Evolutionary conservation across 2,113 vertebrate species (phyloP), one percentile per base, ranked within the genome.

Genomic region (Aegithalos caudatus): DNA sequence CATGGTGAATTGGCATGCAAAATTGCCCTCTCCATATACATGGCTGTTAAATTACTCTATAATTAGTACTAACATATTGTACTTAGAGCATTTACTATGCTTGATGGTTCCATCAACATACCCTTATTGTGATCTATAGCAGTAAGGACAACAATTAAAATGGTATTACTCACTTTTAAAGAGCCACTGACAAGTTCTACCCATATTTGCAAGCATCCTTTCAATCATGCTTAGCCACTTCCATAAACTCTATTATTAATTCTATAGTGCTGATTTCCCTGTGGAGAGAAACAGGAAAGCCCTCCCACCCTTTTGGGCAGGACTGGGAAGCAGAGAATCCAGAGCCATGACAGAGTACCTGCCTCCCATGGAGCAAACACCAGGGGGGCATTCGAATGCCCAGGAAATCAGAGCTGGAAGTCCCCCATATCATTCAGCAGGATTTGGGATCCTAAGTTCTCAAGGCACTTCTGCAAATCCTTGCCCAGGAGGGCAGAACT

Each of bases 1-100:
- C 70, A 33, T 14, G 17, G 82, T 67, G 85, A 92, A 92, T 67
- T 93, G 90, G 67, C 95, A 94, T 66, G 60, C 72, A 86, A 92
- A 93, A 91, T 92, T 87, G 76, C 48, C 54, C 81, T 83, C 85
- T 86, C 60, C 48, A 80, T 87, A 92, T 70, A 81, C 15, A 61
- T 71, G 81, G 83, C 65, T 95, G 91, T 87, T 92, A 89, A 94
- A 95, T 95, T 95, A 86, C 72, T 73, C 51, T 71, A 40, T 88
- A 96, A 97, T 97, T 96, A 96, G 74, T 65, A 48, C 64, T 84
- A 92, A 90, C 74, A 95, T 92, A 92, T 61, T 94, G 70, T 85
- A 92, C 92, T 95, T 93, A 83, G 2, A 93, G 62, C 87, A 74
- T 83, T 95, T 93, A 86, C 84, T 90, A 16, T 88, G 88, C 92